Base-by-base conservation (phyloP, 1,140 invertebrate species). In the Caenorhabditis inopinata region DNA sequence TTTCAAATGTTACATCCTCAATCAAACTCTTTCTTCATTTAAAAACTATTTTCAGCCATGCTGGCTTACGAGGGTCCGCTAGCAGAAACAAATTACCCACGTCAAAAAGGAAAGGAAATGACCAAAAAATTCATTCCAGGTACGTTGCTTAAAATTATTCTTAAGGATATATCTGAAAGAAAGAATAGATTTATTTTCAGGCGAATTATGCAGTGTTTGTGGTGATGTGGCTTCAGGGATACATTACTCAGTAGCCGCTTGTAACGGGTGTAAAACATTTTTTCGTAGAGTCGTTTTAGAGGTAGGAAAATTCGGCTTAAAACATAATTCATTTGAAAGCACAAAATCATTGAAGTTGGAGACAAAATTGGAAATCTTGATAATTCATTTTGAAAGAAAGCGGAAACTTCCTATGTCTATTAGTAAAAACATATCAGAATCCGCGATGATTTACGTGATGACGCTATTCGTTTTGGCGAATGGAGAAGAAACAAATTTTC, bases 191-290 rank as follows among this genome's bases (percentile, higher is more conserved):
- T n/a, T 21, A 18, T 58, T 62, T 84, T n/a, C 77, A 87, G 85
- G 85, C 42, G 82, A 84, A 25, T 68, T 78, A 5, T 87, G 86
- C 78, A 78, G 73, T 4, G 86, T 87, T 21, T 87, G 86, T 53
- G 86, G 83, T 21, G 86, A 87, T 81, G 68, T 74, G 12, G 86
- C 86, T 11, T 84, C 83, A n/a, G 86, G 86, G 35, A 86, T 87
- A 42, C 80, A 81, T 42, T 81, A 81, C 38, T 79, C 78, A 21
- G 78, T 85, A 48, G 29, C 85, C 32, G 49, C 82, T 78, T 84
- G 85, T 80, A 80, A 87, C 82, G 80, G 85, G 49, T 82, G 85
- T 78, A 84, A 87, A 73, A 85, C 84, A 9, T 85, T 85, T 76
- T 83, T 85, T 75, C 46, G 85, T 46, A 47, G 84, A 53, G 82